Evolutionary conservation across 2,113 vertebrate species (phyloP).

Genomic region (Aptenodytes patagonicus): DNA sequence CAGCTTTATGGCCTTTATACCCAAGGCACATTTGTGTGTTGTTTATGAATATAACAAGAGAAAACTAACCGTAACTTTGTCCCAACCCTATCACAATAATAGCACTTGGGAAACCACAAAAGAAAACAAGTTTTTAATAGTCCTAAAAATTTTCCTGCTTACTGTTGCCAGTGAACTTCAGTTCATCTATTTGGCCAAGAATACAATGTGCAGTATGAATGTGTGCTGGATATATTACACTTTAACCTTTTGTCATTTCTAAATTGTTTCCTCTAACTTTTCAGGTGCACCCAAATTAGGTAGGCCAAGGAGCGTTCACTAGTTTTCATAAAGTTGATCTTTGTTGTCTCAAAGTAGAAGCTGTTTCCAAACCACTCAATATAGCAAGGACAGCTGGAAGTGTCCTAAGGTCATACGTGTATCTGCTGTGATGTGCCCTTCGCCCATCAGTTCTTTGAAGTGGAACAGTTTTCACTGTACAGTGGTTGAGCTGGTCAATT

Average conservation of each 20-base stretch:
- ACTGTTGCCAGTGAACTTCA: neutral
- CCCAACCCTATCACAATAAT: neutral
- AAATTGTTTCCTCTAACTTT: neutral
- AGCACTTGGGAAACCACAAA: neutral
- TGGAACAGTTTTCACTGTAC: constrained; percentile 22
- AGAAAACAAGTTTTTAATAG: neutral
- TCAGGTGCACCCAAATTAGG: neutral
- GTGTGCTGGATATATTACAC: neutral
- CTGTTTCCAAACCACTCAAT: constrained; percentile 2
- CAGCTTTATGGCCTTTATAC: neutral
- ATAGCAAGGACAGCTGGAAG: neutral
- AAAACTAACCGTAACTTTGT: neutral
- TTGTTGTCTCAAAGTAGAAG: neutral
- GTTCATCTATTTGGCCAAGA: neutral
- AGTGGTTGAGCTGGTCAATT: constrained; percentile 5
- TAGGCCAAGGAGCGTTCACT: neutral
- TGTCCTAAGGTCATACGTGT: constrained; percentile 3
- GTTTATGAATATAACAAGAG: neutral
- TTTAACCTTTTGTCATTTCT: neutral
- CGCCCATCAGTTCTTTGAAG: constrained; percentile 2
- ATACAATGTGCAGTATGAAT: neutral
- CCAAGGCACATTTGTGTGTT: neutral
- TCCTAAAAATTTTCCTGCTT: neutral
- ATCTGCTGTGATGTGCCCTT: neutral
- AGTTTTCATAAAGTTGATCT: neutral